Evolutionary conservation across 2,888 invertebrate genomes (phyloP), one percentile per base, ranked within the genome.

Genomic region (Anaspis maculata): DNA sequence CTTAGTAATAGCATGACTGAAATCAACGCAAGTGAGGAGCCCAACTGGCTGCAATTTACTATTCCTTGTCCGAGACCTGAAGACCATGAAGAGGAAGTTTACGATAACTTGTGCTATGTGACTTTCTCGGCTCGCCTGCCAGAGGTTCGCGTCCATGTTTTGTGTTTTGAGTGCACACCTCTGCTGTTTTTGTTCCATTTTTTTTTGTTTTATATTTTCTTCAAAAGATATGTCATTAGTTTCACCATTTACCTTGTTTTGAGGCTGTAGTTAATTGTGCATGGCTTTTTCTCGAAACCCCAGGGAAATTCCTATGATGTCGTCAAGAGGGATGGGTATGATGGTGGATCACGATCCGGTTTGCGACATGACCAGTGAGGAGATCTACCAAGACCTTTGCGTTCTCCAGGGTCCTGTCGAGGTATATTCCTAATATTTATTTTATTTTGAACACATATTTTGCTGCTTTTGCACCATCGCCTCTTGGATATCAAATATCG

Each of bases 371-470:
- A 79, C 80, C 70, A 86, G 86, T 64, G 91, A 92, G 67, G 88
- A 90, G 71, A 88, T 91, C 68, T 92, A 92, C 75, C 90, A 91
- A 72, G 91, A 91, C 74, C 77, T 92, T 62, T 89, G 88, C 74
- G 81, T 79, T 53, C 76, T 84, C 60, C 47, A 48, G 41, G 41
- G 43, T 27, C 32, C 45, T 23, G 28, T 46, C 27, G 56, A 58
- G 57, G 59, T 59, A 59, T 12, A 13, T n/a, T n/a, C n/a, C n/a
- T 19, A 19, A 19, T 25, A 26, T 7, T 23, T 10, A 25, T 24
- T 25, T 25, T 25, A 11, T 11, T 25, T 19, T 19, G n/a, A 7
- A 7, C 6, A 19, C 6, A 7, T 19, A 19, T 19, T 19, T 19
- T n/a, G n/a, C n/a, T n/a, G n/a, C n/a, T n/a, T n/a, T n/a, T n/a